Evolutionary conservation across 2,888 invertebrate species (phyloP).

Genomic region (Holacanthella duospinosa): DNA sequence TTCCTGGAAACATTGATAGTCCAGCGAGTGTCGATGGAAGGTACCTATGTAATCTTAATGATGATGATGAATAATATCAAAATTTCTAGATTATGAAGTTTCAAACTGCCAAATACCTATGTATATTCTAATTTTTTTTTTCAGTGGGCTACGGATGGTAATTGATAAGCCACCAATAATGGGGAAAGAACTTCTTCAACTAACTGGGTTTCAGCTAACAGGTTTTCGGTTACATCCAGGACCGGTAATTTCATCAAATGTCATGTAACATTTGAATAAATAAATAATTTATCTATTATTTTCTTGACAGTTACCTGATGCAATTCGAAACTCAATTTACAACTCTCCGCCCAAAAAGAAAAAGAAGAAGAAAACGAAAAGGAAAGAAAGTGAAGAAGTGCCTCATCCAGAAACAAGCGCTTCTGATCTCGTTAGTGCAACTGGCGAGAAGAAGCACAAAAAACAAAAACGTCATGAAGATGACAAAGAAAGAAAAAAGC

Average conservation of each 20-base stretch:
- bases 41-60: constrained; percentile 42
- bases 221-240: constrained; percentile 93
- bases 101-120: too few relatives aligned
- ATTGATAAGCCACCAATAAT: constrained; percentile 92
- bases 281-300: constrained; percentile 7
- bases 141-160: constrained; percentile 77
- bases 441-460: constrained; percentile 90
- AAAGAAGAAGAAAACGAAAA: constrained; percentile 90
- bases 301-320: constrained; percentile 42
- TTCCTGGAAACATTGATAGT: constrained; percentile 89
- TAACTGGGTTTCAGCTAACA: constrained; percentile 76
- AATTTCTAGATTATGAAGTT: too few relatives aligned
- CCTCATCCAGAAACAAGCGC: constrained; percentile 29
- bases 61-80: too few relatives aligned
- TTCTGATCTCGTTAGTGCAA: constrained; percentile 49
- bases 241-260: constrained; percentile 51
- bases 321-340: constrained; percentile 54
- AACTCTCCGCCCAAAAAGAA: constrained; percentile 85
- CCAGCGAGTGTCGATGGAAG: constrained; percentile 65
- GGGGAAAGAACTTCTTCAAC: constrained; percentile 75
- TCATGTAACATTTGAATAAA: not conserved
- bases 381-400: constrained; percentile 66
- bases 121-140: too few relatives aligned
- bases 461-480: constrained; percentile 88
- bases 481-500: constrained; percentile 82